phyloP scores from a whole-genome alignment of 2,113 vertebrate genomes.

The Heterocephalus glaber region DNA sequence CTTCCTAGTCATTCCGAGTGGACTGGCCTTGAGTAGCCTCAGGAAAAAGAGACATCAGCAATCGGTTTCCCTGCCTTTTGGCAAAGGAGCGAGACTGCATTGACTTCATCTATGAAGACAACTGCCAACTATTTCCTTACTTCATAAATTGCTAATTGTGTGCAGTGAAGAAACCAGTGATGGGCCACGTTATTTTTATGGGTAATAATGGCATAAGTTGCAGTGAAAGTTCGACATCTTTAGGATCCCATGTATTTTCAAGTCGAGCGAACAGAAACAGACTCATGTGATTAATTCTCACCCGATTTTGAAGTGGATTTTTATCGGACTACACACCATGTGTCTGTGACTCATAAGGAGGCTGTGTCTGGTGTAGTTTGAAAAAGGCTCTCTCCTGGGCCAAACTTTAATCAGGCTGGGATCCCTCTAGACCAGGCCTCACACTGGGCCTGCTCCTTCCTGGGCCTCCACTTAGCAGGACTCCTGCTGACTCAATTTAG shows the following conservation, averaged over 20 bases:
- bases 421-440: not conserved
- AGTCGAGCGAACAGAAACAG: constrained; percentile 23
- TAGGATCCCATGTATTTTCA: constrained; percentile 39
- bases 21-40: constrained; percentile 26
- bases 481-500: not conserved
- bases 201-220: constrained; percentile 34
- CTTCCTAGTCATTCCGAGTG: not conserved
- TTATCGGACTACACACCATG: not conserved
- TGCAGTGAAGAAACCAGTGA: constrained; percentile 42
- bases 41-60: not conserved
- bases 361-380: not conserved
- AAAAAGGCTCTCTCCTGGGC: not conserved
- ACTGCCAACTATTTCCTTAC: constrained; percentile 43
- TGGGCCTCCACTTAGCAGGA: not conserved
- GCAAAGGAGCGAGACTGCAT: not conserved
- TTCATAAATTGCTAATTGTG: constrained; percentile 50
- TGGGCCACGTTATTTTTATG: constrained; percentile 50
- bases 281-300: not conserved
- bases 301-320: constrained; percentile 21
- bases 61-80: constrained; percentile 59
- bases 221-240: constrained; percentile 56
- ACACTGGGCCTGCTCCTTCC: too few relatives aligned
- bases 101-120: constrained; percentile 18
- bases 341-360: not conserved
- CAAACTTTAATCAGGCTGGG: not conserved